phyloP scores from a whole-genome alignment of 2,888 invertebrate species.

The Panzeria rudis region DNA sequence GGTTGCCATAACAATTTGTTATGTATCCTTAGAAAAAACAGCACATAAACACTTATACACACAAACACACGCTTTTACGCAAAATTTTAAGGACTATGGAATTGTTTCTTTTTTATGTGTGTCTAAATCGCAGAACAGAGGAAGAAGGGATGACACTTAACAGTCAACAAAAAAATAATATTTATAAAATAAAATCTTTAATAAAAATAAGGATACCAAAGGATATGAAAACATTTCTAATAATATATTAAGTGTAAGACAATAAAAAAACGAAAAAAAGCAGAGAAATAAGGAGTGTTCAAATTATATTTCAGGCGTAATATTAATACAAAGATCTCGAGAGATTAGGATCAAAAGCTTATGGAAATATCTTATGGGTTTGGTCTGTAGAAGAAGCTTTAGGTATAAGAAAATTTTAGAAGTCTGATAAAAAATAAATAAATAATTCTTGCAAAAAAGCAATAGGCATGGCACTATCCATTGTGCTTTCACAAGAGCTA shows the following conservation, averaged over 20 bases:
- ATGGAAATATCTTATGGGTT: no score
- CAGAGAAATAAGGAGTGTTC: background rate
- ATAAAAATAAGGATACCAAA: constrained; percentile 7
- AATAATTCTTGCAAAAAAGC: no score
- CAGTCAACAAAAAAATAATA: constrained; percentile 68
- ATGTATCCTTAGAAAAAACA: constrained; percentile 56
- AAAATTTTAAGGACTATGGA: constrained; percentile 14
- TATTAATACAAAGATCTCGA: no score
- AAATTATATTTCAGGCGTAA: no score
- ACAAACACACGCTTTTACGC: constrained; percentile 20
- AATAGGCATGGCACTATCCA: no score
- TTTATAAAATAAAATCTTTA: constrained; percentile 60
- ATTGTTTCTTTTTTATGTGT: constrained; percentile 33
- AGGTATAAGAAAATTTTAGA: no score
- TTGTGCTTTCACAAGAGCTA: no score
- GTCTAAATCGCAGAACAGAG: constrained; percentile 32
- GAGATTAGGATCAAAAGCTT: no score
- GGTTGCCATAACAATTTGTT: constrained; percentile 73
- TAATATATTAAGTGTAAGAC: constrained; percentile 18
- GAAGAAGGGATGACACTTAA: constrained; percentile 66
- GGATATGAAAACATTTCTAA: constrained; percentile 7
- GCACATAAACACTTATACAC: constrained; percentile 12
- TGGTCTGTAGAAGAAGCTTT: no score
- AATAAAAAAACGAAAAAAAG: background rate
- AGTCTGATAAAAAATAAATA: no score